Conservation (phyloP, 2,797 vertebrate genomes). For the Chelon labrosus region DNA sequence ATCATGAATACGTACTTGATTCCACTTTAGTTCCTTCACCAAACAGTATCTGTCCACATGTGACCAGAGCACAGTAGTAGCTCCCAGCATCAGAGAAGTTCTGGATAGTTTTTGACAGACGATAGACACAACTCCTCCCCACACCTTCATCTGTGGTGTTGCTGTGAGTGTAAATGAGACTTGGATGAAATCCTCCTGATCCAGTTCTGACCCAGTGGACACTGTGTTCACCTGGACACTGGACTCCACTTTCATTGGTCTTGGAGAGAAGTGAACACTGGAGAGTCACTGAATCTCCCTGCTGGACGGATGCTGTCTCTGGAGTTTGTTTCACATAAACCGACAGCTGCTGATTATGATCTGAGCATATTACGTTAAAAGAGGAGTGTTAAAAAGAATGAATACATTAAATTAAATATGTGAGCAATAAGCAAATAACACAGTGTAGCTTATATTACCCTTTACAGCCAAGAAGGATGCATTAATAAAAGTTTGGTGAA, state of each 20-base stretch:
- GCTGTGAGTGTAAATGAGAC: slow-evolving; percentile 41
- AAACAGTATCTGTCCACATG: slow-evolving; percentile 26
- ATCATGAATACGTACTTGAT: too few species aligned
- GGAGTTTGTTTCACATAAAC: slow-evolving; percentile 20
- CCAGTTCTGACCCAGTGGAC: slow-evolving; percentile 55
- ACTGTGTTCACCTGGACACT: slow-evolving; percentile 36
- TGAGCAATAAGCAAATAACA: too few species aligned
- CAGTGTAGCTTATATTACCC: slow-evolving; percentile 5
- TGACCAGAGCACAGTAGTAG: too few species aligned
- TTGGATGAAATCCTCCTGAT: slow-evolving; percentile 15
- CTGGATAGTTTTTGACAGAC: slow-evolving; percentile 42
- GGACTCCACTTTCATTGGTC: not conserved
- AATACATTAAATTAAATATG: too few species aligned
- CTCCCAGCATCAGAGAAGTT: slow-evolving; percentile 58
- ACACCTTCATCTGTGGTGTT: too few species aligned
- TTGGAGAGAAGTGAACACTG: slow-evolving; percentile 45
- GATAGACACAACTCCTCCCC: too few species aligned
- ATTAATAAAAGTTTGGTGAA: rapidly evolving
- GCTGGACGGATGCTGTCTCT: not conserved
- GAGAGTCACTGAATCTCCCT: slow-evolving; percentile 13
- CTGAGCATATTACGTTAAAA: not conserved
- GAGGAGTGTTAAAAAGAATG: too few species aligned
- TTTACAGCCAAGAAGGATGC: slow-evolving; percentile 39
- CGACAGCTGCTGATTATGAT: not conserved
- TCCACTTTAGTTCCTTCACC: too few species aligned